Conservation (phyloP, 2,113 vertebrate species). For the Cavia aperea region DNA sequence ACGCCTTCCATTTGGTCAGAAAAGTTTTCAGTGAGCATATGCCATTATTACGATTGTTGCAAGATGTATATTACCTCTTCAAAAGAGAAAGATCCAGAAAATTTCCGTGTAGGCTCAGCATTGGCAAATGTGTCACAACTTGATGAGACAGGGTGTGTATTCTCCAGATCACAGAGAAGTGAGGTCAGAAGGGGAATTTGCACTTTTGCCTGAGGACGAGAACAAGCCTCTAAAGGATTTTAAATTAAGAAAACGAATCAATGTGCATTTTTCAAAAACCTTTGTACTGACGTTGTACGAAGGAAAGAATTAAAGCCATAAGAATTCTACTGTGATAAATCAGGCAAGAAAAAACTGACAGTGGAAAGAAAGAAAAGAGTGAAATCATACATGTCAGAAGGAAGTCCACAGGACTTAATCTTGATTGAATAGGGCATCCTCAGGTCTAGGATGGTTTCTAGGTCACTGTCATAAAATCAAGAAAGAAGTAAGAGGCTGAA, state of each 20-base stretch:
- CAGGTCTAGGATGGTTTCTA: not conserved
- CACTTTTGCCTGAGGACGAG: not conserved
- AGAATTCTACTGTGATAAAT: not conserved
- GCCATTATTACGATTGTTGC: not conserved
- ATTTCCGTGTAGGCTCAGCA: not conserved
- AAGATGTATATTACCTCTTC: not conserved
- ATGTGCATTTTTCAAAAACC: slow-evolving; percentile 30
- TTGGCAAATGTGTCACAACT: not conserved
- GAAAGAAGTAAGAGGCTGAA: not conserved
- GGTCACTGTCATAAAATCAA: not conserved
- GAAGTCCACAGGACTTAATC: not conserved
- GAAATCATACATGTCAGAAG: not conserved
- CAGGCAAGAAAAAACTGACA: not conserved
- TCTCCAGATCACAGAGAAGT: not conserved
- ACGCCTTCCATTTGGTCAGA: not conserved
- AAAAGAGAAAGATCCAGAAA: not conserved
- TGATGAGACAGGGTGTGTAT: rapidly evolving
- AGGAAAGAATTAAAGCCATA: slow-evolving; percentile 13
- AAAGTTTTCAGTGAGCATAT: not conserved
- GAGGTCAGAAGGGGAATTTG: not conserved
- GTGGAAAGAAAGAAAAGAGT: not conserved
- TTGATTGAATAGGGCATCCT: not conserved
- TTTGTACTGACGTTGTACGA: not conserved
- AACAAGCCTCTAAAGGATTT: not conserved
- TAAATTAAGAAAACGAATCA: not conserved